Percentiles rank a stretch among this genome's conserved stretches.
Evolutionary conservation across 2,888 invertebrate genomes (phyloP).

Genomic region (Gymnocheta viridis): DNA sequence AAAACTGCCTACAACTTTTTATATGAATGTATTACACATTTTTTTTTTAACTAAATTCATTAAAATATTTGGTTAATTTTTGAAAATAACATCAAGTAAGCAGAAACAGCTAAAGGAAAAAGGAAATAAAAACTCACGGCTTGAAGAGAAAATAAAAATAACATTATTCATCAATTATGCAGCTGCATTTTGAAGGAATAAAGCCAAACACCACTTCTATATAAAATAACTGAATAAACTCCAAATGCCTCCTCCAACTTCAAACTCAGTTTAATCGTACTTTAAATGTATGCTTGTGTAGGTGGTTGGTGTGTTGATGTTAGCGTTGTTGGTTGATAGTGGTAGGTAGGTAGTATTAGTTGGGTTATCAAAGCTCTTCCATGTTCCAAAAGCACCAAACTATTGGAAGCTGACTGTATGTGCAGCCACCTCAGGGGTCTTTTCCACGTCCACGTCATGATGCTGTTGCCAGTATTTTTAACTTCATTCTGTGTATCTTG

Average conservation of each 20-base stretch:
- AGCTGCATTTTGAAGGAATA: conserved; percentile 59
- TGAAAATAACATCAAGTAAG: conserved; percentile 27
- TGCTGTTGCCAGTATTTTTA: conserved; percentile 48
- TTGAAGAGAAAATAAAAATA: conserved; percentile 49
- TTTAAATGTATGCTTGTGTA: conserved; percentile 41
- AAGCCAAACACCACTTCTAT: conserved; percentile 10
- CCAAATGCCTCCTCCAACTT: conserved; percentile 13
- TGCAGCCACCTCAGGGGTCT: conserved; percentile 30
- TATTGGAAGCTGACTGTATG: conserved; percentile 26
- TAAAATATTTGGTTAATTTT: conserved; percentile 41
- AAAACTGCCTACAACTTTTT: neutral
- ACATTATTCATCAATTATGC: conserved; percentile 69
- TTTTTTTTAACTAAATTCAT: conserved; percentile 31
- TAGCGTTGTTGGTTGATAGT: conserved; percentile 16
- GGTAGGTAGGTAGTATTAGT: conserved; percentile 14
- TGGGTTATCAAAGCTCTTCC: conserved; percentile 3
- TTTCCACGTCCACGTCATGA: conserved; percentile 17
- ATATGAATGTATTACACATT: too few species aligned
- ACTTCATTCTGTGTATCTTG: conserved; percentile 40
- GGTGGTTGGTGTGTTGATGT: conserved; percentile 52
- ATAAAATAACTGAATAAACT: conserved; percentile 39
- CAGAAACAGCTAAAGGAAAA: conserved; percentile 23
- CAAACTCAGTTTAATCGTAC: conserved; percentile 24
- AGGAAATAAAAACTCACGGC: neutral
- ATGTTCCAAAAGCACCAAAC: conserved; percentile 33